Base-by-base conservation (phyloP, 2,113 vertebrate species). In the Chamaea fasciata region DNA sequence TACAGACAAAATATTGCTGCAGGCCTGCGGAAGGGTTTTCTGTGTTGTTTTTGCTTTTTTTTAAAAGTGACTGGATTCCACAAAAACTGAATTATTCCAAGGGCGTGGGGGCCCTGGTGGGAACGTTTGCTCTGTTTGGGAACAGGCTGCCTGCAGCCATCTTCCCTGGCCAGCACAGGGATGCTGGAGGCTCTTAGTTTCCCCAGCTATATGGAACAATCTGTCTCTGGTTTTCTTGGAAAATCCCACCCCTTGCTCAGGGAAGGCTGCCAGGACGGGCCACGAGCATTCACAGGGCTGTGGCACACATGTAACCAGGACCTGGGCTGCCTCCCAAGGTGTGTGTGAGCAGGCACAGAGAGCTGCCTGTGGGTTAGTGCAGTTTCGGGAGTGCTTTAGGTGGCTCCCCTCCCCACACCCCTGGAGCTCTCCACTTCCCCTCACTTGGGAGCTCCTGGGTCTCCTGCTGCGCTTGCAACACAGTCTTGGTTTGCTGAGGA, bases 1-100 rank as follows among this genome's bases (percentile, higher is more conserved):
- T 90, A 92, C 96, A 97, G 95, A 95, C 95, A 96, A 96, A 97
- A 97, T 92, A 97, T 63, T 92, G 77, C 94, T 90, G 68, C 76
- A 70, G 91, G 89, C 69, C 42, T 67, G 70, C 31, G 64, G 94
- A 87, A 90, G 52, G 56, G 30, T 77, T 91, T 83, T 63, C 57
- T 94, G 27, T 69, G 41, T 84, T 42, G 37, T n/a, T 80, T 37
- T 78, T 46, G 20, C 47, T 12, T 46, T 57, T 53, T 79, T 77
- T 60, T 28, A 5, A 0, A 69, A 92, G 55, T 74, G 55, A 74
- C 83, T 56, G 70, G 77, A 91, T 92, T 92, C 67, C 87, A 90
- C 62, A 64, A 23, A 91, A 87, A 80, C 37, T 27, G 57, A 79
- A 69, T 86, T 91, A 88, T 87, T 90, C 78, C 47, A 49, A 83